A percentile compares a stretch with the other conserved stretches of the same genome.
These are phyloP conservation scores for Lepidocyrtoides sp. DNA, from an alignment of 2,888 invertebrate species.

Conservation along the genomic window DNA sequence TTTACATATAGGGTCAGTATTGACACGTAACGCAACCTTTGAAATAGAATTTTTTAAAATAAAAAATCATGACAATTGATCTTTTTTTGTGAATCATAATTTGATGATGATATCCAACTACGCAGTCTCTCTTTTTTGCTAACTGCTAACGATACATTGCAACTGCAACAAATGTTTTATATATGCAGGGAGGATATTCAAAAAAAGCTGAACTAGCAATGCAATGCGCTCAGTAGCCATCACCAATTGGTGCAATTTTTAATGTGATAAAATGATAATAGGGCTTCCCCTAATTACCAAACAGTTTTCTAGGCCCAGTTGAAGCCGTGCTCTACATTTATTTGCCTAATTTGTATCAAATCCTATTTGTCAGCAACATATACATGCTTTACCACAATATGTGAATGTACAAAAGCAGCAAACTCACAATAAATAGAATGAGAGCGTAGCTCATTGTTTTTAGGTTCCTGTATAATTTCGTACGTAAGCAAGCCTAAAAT, in stretches of 20 bases:
- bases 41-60: too few relatives aligned
- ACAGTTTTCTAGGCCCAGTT: not conserved
- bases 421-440: not conserved
- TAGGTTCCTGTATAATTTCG: not conserved
- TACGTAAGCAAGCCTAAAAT: not conserved
- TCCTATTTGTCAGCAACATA: conserved; percentile 29
- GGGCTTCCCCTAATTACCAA: conserved; percentile 61
- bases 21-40: too few relatives aligned
- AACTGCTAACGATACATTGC: too few relatives aligned
- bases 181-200: not conserved
- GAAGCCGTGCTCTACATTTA: conserved; percentile 31
- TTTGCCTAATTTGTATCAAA: conserved; percentile 53
- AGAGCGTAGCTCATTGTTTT: not conserved
- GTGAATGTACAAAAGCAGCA: not conserved
- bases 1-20: too few relatives aligned
- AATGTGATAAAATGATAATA: conserved; percentile 32
- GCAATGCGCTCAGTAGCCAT: not conserved
- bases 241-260: not conserved
- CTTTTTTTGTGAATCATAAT: too few relatives aligned
- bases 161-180: too few relatives aligned
- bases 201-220: not conserved
- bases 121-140: too few relatives aligned
- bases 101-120: too few relatives aligned
- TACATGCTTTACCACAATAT: not conserved
- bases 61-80: too few relatives aligned